Percentiles rank a stretch among this genome's conserved stretches.
Conservation (phyloP, 2,113 vertebrate species). For the Osmerus mordax region DNA sequence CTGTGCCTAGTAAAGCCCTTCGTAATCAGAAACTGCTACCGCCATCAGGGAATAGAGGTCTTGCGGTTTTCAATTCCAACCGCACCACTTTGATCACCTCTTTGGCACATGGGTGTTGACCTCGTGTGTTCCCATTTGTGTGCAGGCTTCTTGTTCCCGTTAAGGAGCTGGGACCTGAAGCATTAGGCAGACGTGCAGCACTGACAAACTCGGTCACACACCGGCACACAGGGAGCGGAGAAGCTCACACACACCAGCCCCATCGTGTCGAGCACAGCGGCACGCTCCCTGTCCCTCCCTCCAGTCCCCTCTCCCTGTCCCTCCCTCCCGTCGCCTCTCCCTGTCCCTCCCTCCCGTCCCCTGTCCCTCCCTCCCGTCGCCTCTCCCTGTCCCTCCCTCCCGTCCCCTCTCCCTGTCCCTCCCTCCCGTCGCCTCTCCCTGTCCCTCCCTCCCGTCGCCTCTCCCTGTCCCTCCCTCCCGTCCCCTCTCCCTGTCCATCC, state of each 20-base stretch:
- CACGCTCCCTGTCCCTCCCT: not conserved
- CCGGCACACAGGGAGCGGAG: not conserved
- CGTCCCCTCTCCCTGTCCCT: not conserved
- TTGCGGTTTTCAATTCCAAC: slow-evolving; percentile 5
- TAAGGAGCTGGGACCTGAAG: slow-evolving; percentile 6
- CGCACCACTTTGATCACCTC: slow-evolving; percentile 23
- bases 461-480: too few species aligned
- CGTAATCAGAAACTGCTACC: slow-evolving; percentile 27
- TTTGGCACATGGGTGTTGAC: slow-evolving; percentile 27
- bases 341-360: too few species aligned
- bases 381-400: not conserved
- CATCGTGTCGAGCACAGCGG: not conserved
- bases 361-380: not conserved
- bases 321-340: not conserved
- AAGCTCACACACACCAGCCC: not conserved
- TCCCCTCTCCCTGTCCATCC: too few species aligned
- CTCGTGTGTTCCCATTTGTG: slow-evolving; percentile 6
- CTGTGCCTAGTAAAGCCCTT: slow-evolving; percentile 5
- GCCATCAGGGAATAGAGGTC: not conserved
- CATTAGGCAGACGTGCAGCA: slow-evolving; percentile 1
- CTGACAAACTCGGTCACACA: slow-evolving; percentile 1
- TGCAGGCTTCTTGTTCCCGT: slow-evolving; percentile 14
- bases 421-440: too few species aligned
- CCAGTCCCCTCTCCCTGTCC: not conserved
- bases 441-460: too few species aligned